Conservation (phyloP, 1,140 invertebrate genomes). For the Geopemphigus sp. region DNA sequence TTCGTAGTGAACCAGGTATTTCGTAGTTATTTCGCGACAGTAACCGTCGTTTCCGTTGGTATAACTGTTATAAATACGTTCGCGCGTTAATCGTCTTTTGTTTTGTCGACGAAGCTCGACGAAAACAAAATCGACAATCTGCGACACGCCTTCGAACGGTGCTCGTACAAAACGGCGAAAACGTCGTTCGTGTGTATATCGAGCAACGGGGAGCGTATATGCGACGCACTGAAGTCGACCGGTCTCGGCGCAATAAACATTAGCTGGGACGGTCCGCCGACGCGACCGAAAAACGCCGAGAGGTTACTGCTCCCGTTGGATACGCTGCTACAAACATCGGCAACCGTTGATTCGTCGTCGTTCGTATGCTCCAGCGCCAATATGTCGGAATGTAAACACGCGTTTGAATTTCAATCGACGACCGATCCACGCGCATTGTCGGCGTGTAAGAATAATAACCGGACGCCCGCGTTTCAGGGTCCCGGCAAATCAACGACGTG, state of each 20-base stretch:
- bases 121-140: conserved; percentile 15
- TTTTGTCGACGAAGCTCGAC: background rate
- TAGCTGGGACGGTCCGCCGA: background rate
- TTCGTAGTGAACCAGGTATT: conserved; percentile 25
- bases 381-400: conserved; percentile 7
- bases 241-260: conserved; percentile 16
- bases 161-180: background rate
- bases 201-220: background rate
- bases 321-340: background rate
- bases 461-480: conserved; percentile 10
- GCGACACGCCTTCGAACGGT: conserved; percentile 11
- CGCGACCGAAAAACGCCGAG: background rate
- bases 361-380: background rate
- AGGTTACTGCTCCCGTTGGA: background rate
- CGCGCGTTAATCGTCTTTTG: background rate
- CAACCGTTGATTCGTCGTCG: background rate
- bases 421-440: too few relatives aligned
- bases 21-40: too few relatives aligned
- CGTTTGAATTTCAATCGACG: too few relatives aligned
- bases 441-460: too few relatives aligned
- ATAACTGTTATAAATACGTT: too few relatives aligned
- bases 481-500: background rate
- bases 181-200: conserved; percentile 17
- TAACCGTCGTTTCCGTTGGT: too few relatives aligned
- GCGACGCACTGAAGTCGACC: background rate